Evolutionary conservation across 2,888 invertebrate species (phyloP).

Genomic region (Nineta flava): DNA sequence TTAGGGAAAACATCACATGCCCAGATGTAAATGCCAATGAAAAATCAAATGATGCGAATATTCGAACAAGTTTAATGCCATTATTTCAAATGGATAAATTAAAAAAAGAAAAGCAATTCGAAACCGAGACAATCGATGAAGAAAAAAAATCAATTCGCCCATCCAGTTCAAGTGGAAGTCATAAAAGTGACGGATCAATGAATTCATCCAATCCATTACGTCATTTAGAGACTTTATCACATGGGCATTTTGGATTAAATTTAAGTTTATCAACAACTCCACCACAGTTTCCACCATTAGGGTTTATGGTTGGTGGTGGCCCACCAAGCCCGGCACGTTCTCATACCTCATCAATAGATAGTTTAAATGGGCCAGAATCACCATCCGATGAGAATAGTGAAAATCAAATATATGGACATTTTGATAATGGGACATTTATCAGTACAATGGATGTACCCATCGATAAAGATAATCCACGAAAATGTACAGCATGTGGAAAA

Average conservation of each 20-base stretch:
- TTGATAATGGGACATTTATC: slow-evolving; percentile 57
- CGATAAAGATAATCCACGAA: slow-evolving; percentile 79
- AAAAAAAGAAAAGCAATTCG: slow-evolving; percentile 24
- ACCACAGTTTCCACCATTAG: slow-evolving; percentile 28
- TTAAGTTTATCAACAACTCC: slow-evolving; percentile 24
- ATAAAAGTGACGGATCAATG: slow-evolving; percentile 40
- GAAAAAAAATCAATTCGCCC: slow-evolving; percentile 18
- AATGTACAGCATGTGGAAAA: slow-evolving; percentile 85
- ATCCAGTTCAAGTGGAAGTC: slow-evolving; percentile 36
- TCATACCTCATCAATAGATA: slow-evolving; percentile 44
- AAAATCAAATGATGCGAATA: slow-evolving; percentile 20
- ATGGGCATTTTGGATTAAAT: slow-evolving; percentile 46
- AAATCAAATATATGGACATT: slow-evolving; percentile 51
- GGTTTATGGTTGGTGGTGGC: slow-evolving; percentile 33
- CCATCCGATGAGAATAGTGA: slow-evolving; percentile 40
- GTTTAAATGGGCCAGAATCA: slow-evolving; percentile 35
- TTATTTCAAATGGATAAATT: slow-evolving; percentile 26
- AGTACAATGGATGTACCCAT: slow-evolving; percentile 71
- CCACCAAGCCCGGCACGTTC: slow-evolving; percentile 42
- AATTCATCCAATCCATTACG: slow-evolving; percentile 55
- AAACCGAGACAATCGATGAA: slow-evolving; percentile 18
- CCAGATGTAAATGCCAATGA: slow-evolving; percentile 29
- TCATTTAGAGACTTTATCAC: slow-evolving; percentile 63
- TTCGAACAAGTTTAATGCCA: slow-evolving; percentile 25
- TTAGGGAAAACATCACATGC: slow-evolving; percentile 25